Evolutionary conservation across 2,113 vertebrate species (phyloP), one percentile per base, ranked within the genome.

Genomic region (Ceratotherium simum): DNA sequence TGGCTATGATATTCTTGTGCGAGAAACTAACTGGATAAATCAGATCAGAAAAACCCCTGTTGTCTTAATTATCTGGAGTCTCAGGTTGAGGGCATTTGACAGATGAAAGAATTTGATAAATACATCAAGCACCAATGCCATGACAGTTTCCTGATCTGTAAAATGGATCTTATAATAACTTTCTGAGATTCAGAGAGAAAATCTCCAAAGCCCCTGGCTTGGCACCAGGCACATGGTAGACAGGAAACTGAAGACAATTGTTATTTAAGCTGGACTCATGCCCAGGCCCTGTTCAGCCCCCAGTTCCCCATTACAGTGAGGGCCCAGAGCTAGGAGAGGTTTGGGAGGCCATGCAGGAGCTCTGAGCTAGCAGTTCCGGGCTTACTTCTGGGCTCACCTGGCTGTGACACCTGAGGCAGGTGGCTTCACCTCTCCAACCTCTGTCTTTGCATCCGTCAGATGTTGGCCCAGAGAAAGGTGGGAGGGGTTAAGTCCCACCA

Each of bases 221-320:
- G 3, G 2, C 51, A 14, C 14, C 51, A 54, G 51, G 51, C 51
- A 9, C 6, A 4, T 0, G 7, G n/a, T 42, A 33, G 82, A 25
- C 2, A 12, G 6, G 16, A 25, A 7, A 1, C 3, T 5, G 7
- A 31, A 39, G 69, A 23, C 4, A 3, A 4, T 10, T 27, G 11
- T 29, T 8, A 25, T 10, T 13, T 20, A 12, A 2, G 6, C 65
- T 25, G 27, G 16, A 1, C 12, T 39, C 0, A 1, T 0, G 0
- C 2, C 48, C 2, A 1, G 75, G 16, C 29, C 27, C 31, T 9
- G 11, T 1, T 3, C 11, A 2, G 39, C 1, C 0, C 51, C 12
- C 0, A 25, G 2, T 11, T 10, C 27, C 62, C 78, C 6, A 1
- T 1, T 0, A 2, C 23, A 6, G 76, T 0, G 0, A 60, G 29